Conservation (phyloP, 1,140 invertebrate species). For the Atopsyche davidsoni region DNA sequence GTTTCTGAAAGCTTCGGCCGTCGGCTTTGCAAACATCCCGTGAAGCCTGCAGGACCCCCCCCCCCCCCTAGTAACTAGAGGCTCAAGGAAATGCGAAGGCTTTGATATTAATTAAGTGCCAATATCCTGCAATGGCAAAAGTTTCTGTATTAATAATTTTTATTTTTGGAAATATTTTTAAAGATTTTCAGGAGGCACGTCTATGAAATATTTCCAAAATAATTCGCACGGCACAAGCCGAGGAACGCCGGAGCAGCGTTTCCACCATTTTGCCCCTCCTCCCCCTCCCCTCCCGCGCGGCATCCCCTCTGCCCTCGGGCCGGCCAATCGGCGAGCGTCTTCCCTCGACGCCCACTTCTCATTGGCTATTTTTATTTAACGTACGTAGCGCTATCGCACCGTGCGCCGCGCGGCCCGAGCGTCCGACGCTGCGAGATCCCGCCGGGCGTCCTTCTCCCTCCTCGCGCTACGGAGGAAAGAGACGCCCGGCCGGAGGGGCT, state of each 20-base stretch:
- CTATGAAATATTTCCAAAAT: no score
- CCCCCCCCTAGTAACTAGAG: no score
- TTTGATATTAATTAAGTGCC: no score
- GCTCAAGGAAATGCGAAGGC: no score
- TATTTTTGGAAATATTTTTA: no score
- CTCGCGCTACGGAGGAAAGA: conserved; percentile 1
- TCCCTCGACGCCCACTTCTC: conserved; percentile 23
- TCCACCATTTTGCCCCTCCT: conserved; percentile 26
- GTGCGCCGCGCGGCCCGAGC: conserved; percentile 10
- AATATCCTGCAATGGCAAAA: no score
- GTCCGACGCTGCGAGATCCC: neutral
- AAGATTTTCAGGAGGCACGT: no score
- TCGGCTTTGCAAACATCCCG: no score
- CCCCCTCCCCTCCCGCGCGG: conserved; percentile 16
- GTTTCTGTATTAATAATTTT: no score
- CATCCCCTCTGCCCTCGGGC: conserved; percentile 10
- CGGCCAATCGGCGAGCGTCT: conserved; percentile 35
- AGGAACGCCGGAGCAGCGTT: conserved; percentile 9
- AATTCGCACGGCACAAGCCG: neutral
- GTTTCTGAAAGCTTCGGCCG: no score
- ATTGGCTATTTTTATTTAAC: conserved; percentile 34
- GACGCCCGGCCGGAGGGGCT: neutral
- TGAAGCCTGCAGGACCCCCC: no score
- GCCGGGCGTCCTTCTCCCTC: neutral
- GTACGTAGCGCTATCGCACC: conserved; percentile 28